Base-by-base conservation (phyloP, 2,797 vertebrate species). In the Rhinophrynus dorsalis region DNA sequence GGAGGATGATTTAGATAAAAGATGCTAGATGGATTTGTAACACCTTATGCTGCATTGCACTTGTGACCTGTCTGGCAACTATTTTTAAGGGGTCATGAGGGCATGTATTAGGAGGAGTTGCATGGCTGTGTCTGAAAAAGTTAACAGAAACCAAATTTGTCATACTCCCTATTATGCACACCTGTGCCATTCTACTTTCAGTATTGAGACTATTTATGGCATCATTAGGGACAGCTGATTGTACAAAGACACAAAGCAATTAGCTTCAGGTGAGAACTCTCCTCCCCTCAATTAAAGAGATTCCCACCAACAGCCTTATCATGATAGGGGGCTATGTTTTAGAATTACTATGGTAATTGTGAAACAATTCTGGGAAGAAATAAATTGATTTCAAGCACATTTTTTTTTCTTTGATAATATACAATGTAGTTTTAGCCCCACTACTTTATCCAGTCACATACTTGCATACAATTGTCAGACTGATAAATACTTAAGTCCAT, bases 71-170 rank as follows among this genome's bases (percentile, higher is more conserved):
- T 44, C 17, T 44, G 17, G 15, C 17, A 44, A 44, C 20, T 6
- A 44, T 15, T 5, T 18, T 23, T 37, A 35, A 37, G 10, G 15
- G 33, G 24, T 11, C 54, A 30, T 38, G 6, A 24, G 55, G 55
- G 33, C 33, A 58, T 58, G 35, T 40, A 44, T 17, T 11, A 12
- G 40, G 57, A 30, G 38, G 21, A 23, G 12, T 15, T 27, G 18
- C 9, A 12, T 27, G 38, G 32, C 26, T 42, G 24, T 60, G 38
- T 15, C 38, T 29, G 24, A 40, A 15, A 24, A n/a, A 50, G 35
- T 21, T 42, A 35, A 40, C 48, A 62, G 58, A 69, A 61, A 69
- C 67, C 50, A 69, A 54, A 69, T 69, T 62, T 35, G 48, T 69
- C n/a, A 23, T 69, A 38, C 15, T 38, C 58, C 15, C 24, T 33